Evolutionary conservation across 2,797 vertebrate genomes (phyloP).

Genomic region (Sebastes vulpes): DNA sequence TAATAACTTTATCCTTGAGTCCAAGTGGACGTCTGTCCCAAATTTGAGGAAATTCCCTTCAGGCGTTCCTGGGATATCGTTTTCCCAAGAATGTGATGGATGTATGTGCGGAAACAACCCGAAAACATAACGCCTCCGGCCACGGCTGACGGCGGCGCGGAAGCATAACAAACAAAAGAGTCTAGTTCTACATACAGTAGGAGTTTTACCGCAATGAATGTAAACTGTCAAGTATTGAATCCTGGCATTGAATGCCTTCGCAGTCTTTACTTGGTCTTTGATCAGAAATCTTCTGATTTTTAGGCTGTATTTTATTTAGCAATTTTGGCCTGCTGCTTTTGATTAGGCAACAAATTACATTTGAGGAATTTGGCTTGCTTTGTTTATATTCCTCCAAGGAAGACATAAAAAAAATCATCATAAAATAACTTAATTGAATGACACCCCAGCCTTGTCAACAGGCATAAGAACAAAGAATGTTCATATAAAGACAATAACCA

Average conservation of each 20-base stretch:
- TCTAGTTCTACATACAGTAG: background rate
- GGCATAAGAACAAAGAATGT: background rate
- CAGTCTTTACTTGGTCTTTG: background rate
- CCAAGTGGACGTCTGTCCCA: too few relatives aligned
- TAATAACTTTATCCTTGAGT: too few relatives aligned
- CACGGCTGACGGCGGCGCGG: too few relatives aligned
- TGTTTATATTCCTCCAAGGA: background rate
- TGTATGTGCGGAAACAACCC: too few relatives aligned
- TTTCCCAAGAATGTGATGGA: too few relatives aligned
- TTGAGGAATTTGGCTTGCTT: background rate
- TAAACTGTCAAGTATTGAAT: background rate
- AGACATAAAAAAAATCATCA: background rate
- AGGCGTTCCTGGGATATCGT: too few relatives aligned
- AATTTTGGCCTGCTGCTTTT: background rate
- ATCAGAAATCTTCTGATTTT: background rate
- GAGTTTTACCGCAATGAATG: background rate
- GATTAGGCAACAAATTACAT: background rate
- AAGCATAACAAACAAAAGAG: background rate
- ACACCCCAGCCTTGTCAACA: background rate
- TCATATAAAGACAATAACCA: background rate
- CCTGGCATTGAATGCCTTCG: background rate
- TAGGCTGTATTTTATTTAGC: background rate
- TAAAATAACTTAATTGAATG: background rate
- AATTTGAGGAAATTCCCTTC: too few relatives aligned
- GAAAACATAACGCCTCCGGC: too few relatives aligned